phyloP scores from a whole-genome alignment of 2,888 invertebrate species.

The Lithosia quadra region DNA sequence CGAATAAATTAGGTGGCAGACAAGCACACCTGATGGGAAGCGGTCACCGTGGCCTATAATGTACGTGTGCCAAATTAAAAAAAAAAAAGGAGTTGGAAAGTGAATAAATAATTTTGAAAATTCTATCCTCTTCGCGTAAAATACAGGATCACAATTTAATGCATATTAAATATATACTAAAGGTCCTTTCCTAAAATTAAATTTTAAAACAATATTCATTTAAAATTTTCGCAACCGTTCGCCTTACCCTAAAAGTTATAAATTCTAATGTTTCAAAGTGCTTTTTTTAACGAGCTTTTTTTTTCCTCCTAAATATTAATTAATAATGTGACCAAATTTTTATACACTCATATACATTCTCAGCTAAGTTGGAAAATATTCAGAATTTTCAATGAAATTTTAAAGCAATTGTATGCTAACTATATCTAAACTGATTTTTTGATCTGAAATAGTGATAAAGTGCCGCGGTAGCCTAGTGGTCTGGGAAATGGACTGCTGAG shows the following conservation, averaged over 20 bases:
- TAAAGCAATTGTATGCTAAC: too few species aligned
- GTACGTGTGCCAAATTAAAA: too few species aligned
- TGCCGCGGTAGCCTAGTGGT: too few species aligned
- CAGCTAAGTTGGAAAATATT: too few species aligned
- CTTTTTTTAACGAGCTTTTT: slow-evolving; percentile 37
- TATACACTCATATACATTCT: neutral
- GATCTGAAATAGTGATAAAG: too few species aligned
- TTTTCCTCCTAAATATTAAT: slow-evolving; percentile 29
- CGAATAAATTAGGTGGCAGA: too few species aligned
- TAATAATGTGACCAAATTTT: neutral
- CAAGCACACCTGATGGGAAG: too few species aligned
- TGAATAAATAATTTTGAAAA: neutral
- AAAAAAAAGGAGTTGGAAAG: too few species aligned
- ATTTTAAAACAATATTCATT: neutral
- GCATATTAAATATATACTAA: neutral
- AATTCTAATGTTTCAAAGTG: slow-evolving; percentile 10
- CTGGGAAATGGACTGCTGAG: too few species aligned
- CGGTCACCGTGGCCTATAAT: too few species aligned
- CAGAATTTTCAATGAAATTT: too few species aligned
- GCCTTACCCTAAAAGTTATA: neutral
- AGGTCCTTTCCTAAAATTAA: neutral
- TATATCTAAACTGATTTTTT: too few species aligned
- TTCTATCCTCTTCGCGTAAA: neutral
- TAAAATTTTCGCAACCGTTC: neutral
- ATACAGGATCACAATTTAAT: neutral